These are phyloP conservation scores for Pedicia rivosa DNA, from an alignment of 2,888 invertebrate species.

Conservation along the genomic window DNA sequence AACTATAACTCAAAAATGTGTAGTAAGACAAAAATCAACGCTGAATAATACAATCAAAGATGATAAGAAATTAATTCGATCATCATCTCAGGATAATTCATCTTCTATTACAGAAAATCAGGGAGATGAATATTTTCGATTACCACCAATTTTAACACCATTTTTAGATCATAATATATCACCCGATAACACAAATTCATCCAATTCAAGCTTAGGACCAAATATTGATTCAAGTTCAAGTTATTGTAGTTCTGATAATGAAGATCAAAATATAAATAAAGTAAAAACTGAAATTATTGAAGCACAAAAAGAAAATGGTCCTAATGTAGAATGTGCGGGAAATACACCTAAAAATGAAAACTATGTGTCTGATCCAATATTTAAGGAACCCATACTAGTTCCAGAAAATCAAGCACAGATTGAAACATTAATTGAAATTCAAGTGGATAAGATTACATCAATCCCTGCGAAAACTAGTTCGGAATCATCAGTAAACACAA, in stretches of 20 bases:
- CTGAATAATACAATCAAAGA: slow-evolving; percentile 3
- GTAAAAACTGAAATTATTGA: background rate
- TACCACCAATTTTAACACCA: slow-evolving; percentile 55
- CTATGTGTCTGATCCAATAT: no score
- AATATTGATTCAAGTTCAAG: slow-evolving; percentile 51
- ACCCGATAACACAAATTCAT: slow-evolving; percentile 20
- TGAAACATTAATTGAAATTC: background rate
- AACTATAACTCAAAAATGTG: slow-evolving; percentile 2
- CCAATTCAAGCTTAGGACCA: slow-evolving; percentile 53
- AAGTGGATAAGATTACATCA: background rate
- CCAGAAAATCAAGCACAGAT: background rate
- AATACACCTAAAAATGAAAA: no score
- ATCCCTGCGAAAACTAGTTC: no score
- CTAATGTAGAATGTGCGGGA: no score
- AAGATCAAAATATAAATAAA: slow-evolving; percentile 17
- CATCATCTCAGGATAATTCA: slow-evolving; percentile 10
- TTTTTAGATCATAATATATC: slow-evolving; percentile 34
- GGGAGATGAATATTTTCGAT: slow-evolving; percentile 37
- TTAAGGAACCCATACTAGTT: no score
- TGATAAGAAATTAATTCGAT: slow-evolving; percentile 6
- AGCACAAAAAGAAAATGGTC: background rate
- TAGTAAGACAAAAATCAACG: slow-evolving; percentile 7
- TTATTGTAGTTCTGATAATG: slow-evolving; percentile 34
- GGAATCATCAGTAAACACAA: slow-evolving; percentile 3
- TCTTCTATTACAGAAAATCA: no score